Base-by-base conservation (phyloP, 37 sponge, comb jelly and placozoan genomes). In the Geodia barretti region DNA sequence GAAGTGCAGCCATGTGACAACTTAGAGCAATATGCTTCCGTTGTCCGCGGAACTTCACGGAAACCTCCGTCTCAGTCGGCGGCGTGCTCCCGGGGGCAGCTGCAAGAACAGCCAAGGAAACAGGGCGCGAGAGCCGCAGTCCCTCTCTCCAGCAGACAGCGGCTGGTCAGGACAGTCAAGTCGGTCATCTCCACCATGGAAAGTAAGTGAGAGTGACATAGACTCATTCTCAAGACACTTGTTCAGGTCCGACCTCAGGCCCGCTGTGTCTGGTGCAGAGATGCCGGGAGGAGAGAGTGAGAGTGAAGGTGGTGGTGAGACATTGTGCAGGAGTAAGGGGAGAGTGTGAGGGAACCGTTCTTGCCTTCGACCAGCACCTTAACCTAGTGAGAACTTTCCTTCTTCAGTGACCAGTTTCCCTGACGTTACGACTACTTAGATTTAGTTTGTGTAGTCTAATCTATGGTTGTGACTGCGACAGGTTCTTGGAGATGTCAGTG, bases 311-410 rank as follows among this genome's bases (percentile, higher is more conserved):
- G 42, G 76, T 74, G 85, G 80, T 76, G 3, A 61, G 92, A 47
- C 88, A 92, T 68, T 84, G 80, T 71, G 68, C 78, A 4, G 92
- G 92, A 11, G 69, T 88, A 34, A 75, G 92, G 37, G 92, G 92
- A 25, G 72, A 84, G 36, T 73, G 79, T 41, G 60, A 75, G 38
- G 92, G 92, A 8, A 35, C 1, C 1, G 34, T 76, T 4, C 19
- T 84, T 0, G 88, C 84, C 3, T 92, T 88, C 32, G 92, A 92
- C 77, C 32, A 80, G 21, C 92, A 92, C 71, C 76, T 87, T 31
- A 92, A 92, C 80, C 42, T 92, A 43, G 85, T 88, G 38, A 69
- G 81, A 28, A 24, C 23, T 11, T 17, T 9, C 24, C 14, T 25
- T 9, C 68, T n/a, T 29, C 24, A 20, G 19, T 19, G 11, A 20